Evolutionary conservation across 2,888 invertebrate genomes (phyloP), one percentile per base, ranked within the genome.

Genomic region (Parasteatoda lunata): DNA sequence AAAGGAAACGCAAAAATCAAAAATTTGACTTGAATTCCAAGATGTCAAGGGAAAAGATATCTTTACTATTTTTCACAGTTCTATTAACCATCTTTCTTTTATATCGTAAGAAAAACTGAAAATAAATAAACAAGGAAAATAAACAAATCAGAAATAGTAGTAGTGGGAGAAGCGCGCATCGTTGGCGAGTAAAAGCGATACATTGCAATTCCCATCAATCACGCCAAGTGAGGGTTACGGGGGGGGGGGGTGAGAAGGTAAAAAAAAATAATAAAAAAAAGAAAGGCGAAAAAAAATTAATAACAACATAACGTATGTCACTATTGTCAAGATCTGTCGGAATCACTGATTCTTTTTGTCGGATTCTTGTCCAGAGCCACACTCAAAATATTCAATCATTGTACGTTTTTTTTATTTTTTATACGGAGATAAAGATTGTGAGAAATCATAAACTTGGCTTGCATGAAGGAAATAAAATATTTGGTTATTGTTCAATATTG

Each of bases 291-390:
- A 49, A 78, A 70, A 78, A 69, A 52, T 47, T 52, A 78, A 52
- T 65, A 75, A 51, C 70, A 76, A 48, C 59, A 69, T 70, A 82
- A 76, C 75, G 76, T 64, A 70, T 82, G 82, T 69, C 76, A 82
- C 15, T 75, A 69, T 30, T 82, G 75, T 82, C 82, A 64, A 68
- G 76, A 82, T 59, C 30, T 54, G 54, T 51, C 13, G 48, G 82
- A 70, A 48, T 73, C 51, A 71, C 64, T 49, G 71, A 13, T 64
- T 54, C 49, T 52, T 13, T 48, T 45, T 71, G 64, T 79, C 30
- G 11, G 66, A 54, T 52, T 51, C 52, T 47, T 11, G 45, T 51
- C 54, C 52, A 77, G 6, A 8, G 15, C 45, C 48, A 8, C 5
- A 49, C 30, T 30, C 30, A 30, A 30, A 30, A 30, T 30, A 30